These are phyloP conservation scores for Lanistes nyassanus DNA, from an alignment of 1,140 invertebrate species.

Conservation along the genomic window DNA sequence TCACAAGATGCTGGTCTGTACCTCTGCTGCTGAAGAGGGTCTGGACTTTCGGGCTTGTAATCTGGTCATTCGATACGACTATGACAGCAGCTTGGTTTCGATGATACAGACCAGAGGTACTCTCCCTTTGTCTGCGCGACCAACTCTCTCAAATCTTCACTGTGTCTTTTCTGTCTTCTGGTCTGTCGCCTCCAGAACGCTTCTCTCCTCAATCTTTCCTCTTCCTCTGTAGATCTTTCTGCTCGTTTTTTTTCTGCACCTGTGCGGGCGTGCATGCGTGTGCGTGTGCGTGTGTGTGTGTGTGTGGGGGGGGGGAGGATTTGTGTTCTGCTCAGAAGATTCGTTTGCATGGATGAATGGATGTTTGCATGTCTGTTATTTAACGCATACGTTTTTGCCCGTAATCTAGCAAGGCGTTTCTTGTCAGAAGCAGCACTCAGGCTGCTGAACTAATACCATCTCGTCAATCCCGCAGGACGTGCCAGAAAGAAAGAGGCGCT, in stretches of 20 bases:
- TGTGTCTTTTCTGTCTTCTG: neutral
- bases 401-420: too few relatives aligned
- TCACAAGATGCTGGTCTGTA: slow-evolving; percentile 59
- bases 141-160: neutral
- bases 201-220: neutral
- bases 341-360: too few relatives aligned
- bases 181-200: neutral
- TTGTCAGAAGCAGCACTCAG: too few relatives aligned
- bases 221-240: neutral
- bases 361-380: too few relatives aligned
- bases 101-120: slow-evolving; percentile 65
- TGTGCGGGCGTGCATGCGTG: too few relatives aligned
- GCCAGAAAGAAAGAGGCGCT: slow-evolving; percentile 43
- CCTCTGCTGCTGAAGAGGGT: slow-evolving; percentile 66
- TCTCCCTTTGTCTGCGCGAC: neutral
- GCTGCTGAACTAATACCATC: too few relatives aligned
- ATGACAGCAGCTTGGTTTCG: slow-evolving; percentile 64
- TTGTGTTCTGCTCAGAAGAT: too few relatives aligned
- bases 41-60: slow-evolving; percentile 64
- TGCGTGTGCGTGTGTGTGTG: too few relatives aligned
- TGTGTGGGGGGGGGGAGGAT: too few relatives aligned
- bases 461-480: slow-evolving; percentile 36
- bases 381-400: too few relatives aligned
- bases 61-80: slow-evolving; percentile 64
- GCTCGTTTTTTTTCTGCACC: too few relatives aligned